A percentile compares a stretch with the other conserved stretches of the same genome.
These are phyloP conservation scores for Liolophura sinensis DNA, from an alignment of 1,140 invertebrate species.

Conservation along the genomic window DNA sequence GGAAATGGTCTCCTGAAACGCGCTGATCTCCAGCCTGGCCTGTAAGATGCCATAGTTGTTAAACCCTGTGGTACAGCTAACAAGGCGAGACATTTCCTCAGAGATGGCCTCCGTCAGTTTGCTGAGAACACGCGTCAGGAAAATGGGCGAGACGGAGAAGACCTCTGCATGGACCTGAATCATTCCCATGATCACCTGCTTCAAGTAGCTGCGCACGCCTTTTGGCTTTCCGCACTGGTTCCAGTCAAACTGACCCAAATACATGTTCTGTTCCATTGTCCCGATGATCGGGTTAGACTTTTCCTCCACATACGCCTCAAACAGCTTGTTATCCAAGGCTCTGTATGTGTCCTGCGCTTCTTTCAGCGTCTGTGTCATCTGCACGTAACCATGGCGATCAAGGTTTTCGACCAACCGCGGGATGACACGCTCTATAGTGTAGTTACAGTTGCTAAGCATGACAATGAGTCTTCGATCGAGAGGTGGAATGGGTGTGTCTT, in stretches of 20 bases:
- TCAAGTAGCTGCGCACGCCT: slow-evolving; percentile 85
- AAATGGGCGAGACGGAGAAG: slow-evolving; percentile 76
- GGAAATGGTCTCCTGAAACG: slow-evolving; percentile 44
- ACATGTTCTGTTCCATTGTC: slow-evolving; percentile 94
- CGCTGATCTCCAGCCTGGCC: slow-evolving; percentile 46
- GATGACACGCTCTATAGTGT: slow-evolving; percentile 75
- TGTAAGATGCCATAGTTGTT: slow-evolving; percentile 63
- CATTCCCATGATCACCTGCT: slow-evolving; percentile 89
- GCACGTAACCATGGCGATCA: slow-evolving; percentile 72
- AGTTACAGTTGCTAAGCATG: slow-evolving; percentile 87
- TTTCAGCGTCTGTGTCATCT: slow-evolving; percentile 64
- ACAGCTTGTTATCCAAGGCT: slow-evolving; percentile 58
- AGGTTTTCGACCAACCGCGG: slow-evolving; percentile 69
- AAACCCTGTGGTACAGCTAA: slow-evolving; percentile 77
- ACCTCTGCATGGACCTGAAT: slow-evolving; percentile 92
- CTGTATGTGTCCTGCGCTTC: slow-evolving; percentile 52
- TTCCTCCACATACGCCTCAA: slow-evolving; percentile 78
- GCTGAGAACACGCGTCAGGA: slow-evolving; percentile 76
- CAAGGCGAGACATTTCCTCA: slow-evolving; percentile 85
- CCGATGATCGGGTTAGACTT: slow-evolving; percentile 89
- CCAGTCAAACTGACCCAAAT: slow-evolving; percentile 85
- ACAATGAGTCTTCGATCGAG: slow-evolving; percentile 70
- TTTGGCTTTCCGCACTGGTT: slow-evolving; percentile 71
- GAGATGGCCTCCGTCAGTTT: slow-evolving; percentile 88
- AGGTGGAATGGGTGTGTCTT: neutral